These are phyloP conservation scores for Chaetophractus vellerosus DNA, from an alignment of 2,797 vertebrate genomes.

Conservation along the genomic window DNA sequence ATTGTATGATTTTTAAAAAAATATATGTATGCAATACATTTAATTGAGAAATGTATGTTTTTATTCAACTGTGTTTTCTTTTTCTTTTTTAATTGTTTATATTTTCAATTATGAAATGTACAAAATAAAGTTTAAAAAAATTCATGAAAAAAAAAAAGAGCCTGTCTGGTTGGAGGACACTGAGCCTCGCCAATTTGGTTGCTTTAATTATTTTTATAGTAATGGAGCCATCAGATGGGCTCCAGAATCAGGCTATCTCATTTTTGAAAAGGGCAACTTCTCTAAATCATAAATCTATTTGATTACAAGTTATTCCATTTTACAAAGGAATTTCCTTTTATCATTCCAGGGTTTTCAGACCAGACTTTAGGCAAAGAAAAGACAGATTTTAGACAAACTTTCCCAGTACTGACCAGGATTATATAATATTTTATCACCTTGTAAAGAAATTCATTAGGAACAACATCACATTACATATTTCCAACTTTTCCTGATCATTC, in stretches of 20 bases:
- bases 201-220: conserved; percentile 5
- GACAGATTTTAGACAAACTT: conserved; percentile 21
- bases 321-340: conserved; percentile 11
- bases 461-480: conserved; percentile 4
- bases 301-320: background rate
- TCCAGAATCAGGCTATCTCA: conserved; percentile 1
- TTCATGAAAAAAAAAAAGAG: background rate
- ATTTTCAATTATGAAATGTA: no score
- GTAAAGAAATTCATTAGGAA: conserved; percentile 48
- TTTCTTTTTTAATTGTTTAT: no score
- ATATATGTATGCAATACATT: no score
- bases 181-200: background rate
- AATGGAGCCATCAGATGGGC: background rate
- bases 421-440: background rate
- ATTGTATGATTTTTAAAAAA: no score
- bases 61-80: no score
- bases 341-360: conserved; percentile 52
- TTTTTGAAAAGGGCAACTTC: conserved; percentile 7
- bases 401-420: conserved; percentile 3
- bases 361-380: background rate
- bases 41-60: no score
- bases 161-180: background rate
- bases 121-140: no score
- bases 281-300: conserved; percentile 4
- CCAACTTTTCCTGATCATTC: conserved; percentile 37